Evolutionary conservation across 1,140 invertebrate species (phyloP), one percentile per base, ranked within the genome.

Genomic region (Saccostrea echinata): DNA sequence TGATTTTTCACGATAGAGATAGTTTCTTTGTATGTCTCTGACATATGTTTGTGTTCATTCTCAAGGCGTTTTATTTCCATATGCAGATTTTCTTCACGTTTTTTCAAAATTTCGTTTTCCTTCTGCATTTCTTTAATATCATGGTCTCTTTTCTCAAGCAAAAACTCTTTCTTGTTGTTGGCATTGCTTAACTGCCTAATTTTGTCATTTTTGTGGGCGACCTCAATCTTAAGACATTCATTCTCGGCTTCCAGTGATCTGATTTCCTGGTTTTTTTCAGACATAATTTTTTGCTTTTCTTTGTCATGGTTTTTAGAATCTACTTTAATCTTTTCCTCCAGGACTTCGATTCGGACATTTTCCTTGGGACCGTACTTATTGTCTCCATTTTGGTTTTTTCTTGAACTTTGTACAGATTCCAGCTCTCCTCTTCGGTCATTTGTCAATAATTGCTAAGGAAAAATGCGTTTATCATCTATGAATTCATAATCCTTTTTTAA

Each of bases 231-330:
- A 16, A 76, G 68, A 30, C 27, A 0, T 30, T 76, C 30, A 18
- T 76, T 76, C 24, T 76, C 68, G 1, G 68, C 27, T 76, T 35
- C 68, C 68, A 76, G 27, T 13, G 1, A 13, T 3, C 4, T 76
- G 8, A 76, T 33, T 30, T 24, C 27, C 13, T 76, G 9, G 30
- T 76, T 27, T 30, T 76, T 76, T 76, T 76, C 68, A 1, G 68
- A 76, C 30, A 27, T 30, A 2, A 76, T 76, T 33, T 76, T 76
- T 76, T 27, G 2, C 3, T 76, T 76, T 30, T 76, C 68, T 16
- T 76, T 76, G 24, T 76, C 68, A 30, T 76, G 68, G 30, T 76
- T 76, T 76, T 76, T 76, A 27, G 68, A 76, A 76, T 76, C 68
- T 16, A 76, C 27, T 33, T 76, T 76, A 33, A 76, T 76, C 33